A percentile compares a stretch with the other conserved stretches of the same genome.
Conservation (phyloP, 1,140 invertebrate genomes). For the Tyrophagus putrescentiae region DNA sequence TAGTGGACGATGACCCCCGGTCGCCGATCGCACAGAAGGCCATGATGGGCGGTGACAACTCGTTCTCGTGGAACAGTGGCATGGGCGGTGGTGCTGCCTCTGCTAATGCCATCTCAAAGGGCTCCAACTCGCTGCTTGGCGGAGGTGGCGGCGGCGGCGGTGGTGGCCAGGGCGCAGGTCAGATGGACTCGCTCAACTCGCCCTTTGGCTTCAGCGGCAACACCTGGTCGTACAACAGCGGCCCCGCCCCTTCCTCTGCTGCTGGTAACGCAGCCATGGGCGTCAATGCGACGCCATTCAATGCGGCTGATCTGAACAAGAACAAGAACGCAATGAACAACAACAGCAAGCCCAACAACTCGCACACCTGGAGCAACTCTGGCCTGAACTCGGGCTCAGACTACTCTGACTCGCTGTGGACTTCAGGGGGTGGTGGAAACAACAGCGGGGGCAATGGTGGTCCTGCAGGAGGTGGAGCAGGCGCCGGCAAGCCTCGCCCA, state of each 20-base stretch:
- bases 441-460: conserved; percentile 3
- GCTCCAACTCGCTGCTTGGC: conserved; percentile 5
- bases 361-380: neutral
- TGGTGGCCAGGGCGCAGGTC: neutral
- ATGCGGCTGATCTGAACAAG: neutral
- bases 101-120: neutral
- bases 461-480: conserved; percentile 28
- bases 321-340: no score
- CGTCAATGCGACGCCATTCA: no score
- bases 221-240: neutral
- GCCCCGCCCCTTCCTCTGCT: neutral
- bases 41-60: neutral
- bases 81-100: neutral
- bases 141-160: neutral
- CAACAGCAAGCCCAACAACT: neutral
- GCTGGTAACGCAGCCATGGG: no score
- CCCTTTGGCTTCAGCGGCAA: neutral
- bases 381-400: neutral
- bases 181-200: conserved; percentile 12
- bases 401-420: conserved; percentile 6
- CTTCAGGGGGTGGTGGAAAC: neutral
- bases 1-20: conserved; percentile 2
- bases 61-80: neutral
- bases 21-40: conserved; percentile 8
- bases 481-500: conserved; percentile 43